Base-by-base conservation (phyloP, 1,140 invertebrate species). In the Heliconius hewitsoni region DNA sequence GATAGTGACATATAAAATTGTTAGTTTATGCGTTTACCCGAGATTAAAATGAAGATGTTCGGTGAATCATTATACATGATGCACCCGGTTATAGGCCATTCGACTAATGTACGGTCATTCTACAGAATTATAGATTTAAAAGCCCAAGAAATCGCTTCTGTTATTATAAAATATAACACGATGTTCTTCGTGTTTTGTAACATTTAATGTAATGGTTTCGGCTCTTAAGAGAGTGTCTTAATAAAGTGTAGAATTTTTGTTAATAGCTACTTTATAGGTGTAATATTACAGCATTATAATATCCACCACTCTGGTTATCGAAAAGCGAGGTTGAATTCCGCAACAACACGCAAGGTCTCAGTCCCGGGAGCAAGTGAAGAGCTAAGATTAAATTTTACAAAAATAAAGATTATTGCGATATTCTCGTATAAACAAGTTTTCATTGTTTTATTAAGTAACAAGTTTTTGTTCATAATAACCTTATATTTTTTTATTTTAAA, bases 1-100 rank as follows among this genome's bases (percentile, higher is more conserved):
- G 9, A 66, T 30, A 27, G 27, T 66, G 60, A 66, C 27, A 66
- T 84, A 84, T 86, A 85, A 91, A 86, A 85, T 81, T 82, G 83
- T 89, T 75, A 88, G 86, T 91, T 90, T 90, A 90, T 89, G 85
- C 81, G 77, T 79, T 79, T 57, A 84, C 88, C 83, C 81, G 85
- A 87, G 89, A 90, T 91, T 90, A 87, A 91, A 91, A 91, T 90
- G 86, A 90, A 91, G 89, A 87, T 85, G 87, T 91, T 90, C 84
- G 60, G 71, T 34, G 50, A 86, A 86, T 84, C 81, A 81, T 84
- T 79, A 81, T 39, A 71, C 74, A 71, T 50, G 76, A 52, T 55
- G 55, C 60, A 71, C 71, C 78, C 74, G 52, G 42, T 72, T 73
- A 81, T 79, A 52, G 77, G 57, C 77, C 73, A 77, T 76, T 83